Base-by-base conservation (phyloP, 2,113 vertebrate species). In the Xiphophorus hellerii region DNA sequence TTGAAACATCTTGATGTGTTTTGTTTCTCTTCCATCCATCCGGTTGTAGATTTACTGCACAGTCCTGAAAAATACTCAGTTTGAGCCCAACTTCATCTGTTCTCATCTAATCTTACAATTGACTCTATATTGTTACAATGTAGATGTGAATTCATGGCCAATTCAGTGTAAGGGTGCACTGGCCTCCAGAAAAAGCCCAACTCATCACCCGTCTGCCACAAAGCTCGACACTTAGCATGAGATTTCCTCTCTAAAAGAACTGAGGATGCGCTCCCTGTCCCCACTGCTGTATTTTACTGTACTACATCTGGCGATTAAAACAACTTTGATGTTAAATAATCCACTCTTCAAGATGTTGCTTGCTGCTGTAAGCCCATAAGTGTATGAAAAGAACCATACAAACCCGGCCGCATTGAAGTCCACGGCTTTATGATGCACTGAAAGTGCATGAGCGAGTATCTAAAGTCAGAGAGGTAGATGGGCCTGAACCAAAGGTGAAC, bases 401-500 rank as follows among this genome's bases (percentile, higher is more conserved):
- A 58, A 58, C 1, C 51, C 25, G 8, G 51, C 22, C 10, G 2
- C 22, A 25, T 3, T 58, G 17, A 58, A 58, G 20, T 54, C 51
- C 51, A 20, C 14, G 14, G 3, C 35, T 66, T 12, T n/a, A 7
- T 66, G 4, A 35, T 7, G 15, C 54, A 30, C 6, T 63, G 37
- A 62, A 80, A 67, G 54, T 64, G 17, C 17, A 77, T 39, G 25
- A 74, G 66, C 31, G 62, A 73, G 33, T 29, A 44, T 73, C 62
- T 73, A 60, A 81, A 74, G 78, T 76, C 37, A 66, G 30, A 84
- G 37, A 78, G 37, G 7, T 44, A 85, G 69, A 85, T 67, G 82
- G 66, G 42, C 67, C 71, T 71, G 71, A 80, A 64, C 22, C 25
- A 25, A 80, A 74, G 73, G 77, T 77, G 82, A 83, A 87, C 74